A percentile compares a stretch with the other conserved stretches of the same genome.
These are phyloP conservation scores for Tenualosa thibaudeaui DNA, from an alignment of 2,797 vertebrate species.

Conservation along the genomic window DNA sequence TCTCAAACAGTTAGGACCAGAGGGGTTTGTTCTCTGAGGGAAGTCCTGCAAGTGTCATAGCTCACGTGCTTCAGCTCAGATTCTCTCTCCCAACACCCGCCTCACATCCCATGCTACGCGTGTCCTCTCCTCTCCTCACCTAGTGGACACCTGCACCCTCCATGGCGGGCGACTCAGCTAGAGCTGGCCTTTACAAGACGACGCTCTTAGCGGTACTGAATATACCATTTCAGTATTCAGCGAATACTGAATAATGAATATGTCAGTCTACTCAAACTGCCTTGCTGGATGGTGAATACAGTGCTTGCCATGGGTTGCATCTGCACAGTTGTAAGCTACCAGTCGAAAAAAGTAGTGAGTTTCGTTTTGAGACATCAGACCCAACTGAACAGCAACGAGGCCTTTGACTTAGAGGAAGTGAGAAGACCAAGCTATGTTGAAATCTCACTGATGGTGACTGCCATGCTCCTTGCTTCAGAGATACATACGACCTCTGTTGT, in stretches of 20 bases:
- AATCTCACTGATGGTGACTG: neutral
- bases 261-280: neutral
- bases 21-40: slow-evolving; percentile 24
- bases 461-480: slow-evolving; percentile 12
- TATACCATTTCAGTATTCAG: neutral
- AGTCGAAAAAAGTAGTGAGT: neutral
- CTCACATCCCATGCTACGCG: neutral
- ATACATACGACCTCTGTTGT: slow-evolving; percentile 9
- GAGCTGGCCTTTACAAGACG: neutral
- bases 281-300: neutral
- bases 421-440: neutral
- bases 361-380: neutral
- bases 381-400: neutral
- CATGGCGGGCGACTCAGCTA: neutral
- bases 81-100: neutral
- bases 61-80: slow-evolving; percentile 20
- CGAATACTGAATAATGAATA: neutral
- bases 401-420: neutral
- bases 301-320: neutral
- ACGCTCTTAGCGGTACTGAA: neutral
- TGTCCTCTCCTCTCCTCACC: neutral
- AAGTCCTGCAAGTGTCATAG: slow-evolving; percentile 23
- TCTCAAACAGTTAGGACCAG: slow-evolving; percentile 63
- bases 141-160: neutral
- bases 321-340: slow-evolving; percentile 15